Conservation (phyloP, 2,113 vertebrate species). For the Forbesichthys agassizii region DNA sequence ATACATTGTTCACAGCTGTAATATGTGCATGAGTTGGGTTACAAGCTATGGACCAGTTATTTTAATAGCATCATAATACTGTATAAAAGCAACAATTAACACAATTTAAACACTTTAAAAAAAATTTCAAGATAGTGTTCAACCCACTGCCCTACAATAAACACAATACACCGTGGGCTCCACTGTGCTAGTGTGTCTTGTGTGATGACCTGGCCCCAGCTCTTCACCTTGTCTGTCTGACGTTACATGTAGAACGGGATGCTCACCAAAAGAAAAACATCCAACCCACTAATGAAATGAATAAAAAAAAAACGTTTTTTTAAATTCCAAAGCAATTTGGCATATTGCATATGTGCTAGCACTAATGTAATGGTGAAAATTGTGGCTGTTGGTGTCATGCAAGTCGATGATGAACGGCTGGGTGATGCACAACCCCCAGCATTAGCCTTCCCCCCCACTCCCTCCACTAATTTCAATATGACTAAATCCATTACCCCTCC, state of each 20-base stretch:
- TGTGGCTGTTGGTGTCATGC: constrained; percentile 59
- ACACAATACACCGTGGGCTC: no score
- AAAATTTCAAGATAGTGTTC: no score
- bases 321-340: constrained; percentile 65
- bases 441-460: constrained; percentile 65
- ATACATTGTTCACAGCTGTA: no score
- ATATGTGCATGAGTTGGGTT: no score
- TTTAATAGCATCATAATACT: no score
- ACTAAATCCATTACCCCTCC: constrained; percentile 73
- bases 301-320: constrained; percentile 13
- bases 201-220: background rate
- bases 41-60: no score
- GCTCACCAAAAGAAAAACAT: constrained; percentile 27
- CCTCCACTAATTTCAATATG: constrained; percentile 64
- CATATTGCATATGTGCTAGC: constrained; percentile 66
- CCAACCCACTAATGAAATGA: constrained; percentile 57
- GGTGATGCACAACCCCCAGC: constrained; percentile 71
- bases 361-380: constrained; percentile 68
- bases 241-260: background rate
- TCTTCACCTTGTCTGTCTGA: background rate
- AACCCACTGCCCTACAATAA: no score
- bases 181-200: background rate
- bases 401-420: constrained; percentile 65
- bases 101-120: no score
- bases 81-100: no score